phyloP scores from a whole-genome alignment of 2,113 vertebrate species.

The Neolamprologus tretocephalus region DNA sequence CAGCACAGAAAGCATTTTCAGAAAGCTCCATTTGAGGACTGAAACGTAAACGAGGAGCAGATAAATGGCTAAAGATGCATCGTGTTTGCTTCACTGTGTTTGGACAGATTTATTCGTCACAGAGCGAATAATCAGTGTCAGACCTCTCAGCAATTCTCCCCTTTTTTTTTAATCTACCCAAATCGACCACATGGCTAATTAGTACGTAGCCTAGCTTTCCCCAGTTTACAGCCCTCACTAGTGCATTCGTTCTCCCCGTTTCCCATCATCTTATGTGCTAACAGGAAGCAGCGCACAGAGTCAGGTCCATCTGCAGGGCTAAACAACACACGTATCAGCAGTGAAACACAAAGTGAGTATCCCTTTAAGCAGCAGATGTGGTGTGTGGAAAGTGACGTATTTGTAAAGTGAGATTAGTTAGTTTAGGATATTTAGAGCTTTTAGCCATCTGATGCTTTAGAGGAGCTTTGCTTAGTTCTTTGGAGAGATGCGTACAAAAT shows the following conservation, averaged over 20 bases:
- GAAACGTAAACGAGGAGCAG: not conserved
- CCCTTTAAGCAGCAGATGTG: not conserved
- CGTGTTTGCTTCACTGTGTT: not conserved
- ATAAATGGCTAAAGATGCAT: not conserved
- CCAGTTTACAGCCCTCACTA: constrained; percentile 63
- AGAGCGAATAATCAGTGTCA: not conserved
- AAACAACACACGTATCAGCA: not conserved
- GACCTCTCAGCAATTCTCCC: not conserved
- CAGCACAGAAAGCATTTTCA: not conserved
- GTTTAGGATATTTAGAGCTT: not conserved
- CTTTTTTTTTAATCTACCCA: not conserved
- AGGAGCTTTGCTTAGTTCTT: not conserved
- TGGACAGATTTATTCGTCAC: not conserved
- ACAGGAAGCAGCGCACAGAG: constrained; percentile 33
- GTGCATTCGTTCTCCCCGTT: constrained; percentile 58
- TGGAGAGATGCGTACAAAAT: accelerated
- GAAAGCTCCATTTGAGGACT: not conserved
- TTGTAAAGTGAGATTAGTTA: not conserved
- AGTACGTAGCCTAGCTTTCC: constrained; percentile 65
- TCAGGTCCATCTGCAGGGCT: not conserved
- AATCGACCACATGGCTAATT: constrained; percentile 1
- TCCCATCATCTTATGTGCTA: not conserved
- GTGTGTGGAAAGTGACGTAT: not conserved
- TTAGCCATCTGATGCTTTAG: not conserved
- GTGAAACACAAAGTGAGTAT: constrained; percentile 49